Evolutionary conservation across 1,140 invertebrate species (phyloP).

Genomic region (Leptinotarsa texana): DNA sequence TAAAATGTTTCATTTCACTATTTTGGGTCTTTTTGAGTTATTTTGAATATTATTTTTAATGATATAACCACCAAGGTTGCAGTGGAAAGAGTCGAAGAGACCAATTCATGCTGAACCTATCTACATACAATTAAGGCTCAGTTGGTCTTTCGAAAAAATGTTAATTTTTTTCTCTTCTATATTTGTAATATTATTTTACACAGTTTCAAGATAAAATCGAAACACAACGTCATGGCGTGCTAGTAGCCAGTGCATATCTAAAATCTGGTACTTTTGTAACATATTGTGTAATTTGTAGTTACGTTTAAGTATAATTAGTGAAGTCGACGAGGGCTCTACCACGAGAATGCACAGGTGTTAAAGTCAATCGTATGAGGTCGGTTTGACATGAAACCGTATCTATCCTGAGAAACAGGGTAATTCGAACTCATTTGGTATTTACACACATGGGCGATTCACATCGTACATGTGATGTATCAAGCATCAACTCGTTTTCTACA

Average conservation of each 20-base stretch:
- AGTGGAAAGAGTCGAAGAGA: too few species aligned
- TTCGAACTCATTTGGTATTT: conserved; percentile 5
- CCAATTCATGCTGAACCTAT: too few species aligned
- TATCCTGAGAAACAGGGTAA: neutral
- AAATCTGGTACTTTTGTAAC: conserved; percentile 37
- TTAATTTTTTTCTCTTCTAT: too few species aligned
- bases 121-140: too few species aligned
- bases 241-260: conserved; percentile 11
- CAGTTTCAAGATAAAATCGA: neutral
- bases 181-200: too few species aligned
- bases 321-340: conserved; percentile 5
- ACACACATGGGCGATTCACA: conserved; percentile 23
- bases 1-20: too few species aligned
- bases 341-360: conserved; percentile 43
- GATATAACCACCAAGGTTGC: too few species aligned
- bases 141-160: too few species aligned
- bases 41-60: too few species aligned
- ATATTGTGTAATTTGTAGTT: conserved; percentile 51
- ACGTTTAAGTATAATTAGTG: conserved; percentile 41
- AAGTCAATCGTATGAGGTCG: conserved; percentile 29
- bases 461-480: neutral
- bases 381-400: conserved; percentile 12
- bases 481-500: too few species aligned
- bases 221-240: neutral
- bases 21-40: too few species aligned